Conservation (phyloP, 1,140 invertebrate genomes). For the Apolygus lucorum region DNA sequence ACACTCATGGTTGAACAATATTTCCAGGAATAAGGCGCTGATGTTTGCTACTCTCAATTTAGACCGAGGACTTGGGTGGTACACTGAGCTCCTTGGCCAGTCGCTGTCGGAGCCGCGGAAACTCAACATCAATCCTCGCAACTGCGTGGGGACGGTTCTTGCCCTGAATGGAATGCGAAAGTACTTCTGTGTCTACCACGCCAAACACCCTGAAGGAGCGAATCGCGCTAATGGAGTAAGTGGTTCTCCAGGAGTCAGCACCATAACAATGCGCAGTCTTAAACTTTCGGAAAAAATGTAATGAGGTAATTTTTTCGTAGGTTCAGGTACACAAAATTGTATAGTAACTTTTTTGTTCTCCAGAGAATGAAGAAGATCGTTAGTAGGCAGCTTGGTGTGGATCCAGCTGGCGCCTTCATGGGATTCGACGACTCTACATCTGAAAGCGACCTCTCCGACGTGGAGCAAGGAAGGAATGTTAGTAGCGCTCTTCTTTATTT, state of each 20-base stretch:
- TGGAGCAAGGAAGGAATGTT: constrained; percentile 42
- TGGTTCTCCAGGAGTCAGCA: no score
- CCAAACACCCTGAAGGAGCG: constrained; percentile 62
- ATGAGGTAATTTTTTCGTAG: no score
- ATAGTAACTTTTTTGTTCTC: constrained; percentile 28
- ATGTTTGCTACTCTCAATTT: constrained; percentile 88
- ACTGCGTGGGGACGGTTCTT: constrained; percentile 94
- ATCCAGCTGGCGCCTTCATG: constrained; percentile 61
- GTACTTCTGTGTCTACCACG: constrained; percentile 98
- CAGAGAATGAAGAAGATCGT: constrained; percentile 53
- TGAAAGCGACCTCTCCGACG: constrained; percentile 53
- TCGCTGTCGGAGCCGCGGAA: constrained; percentile 70
- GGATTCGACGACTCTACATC: constrained; percentile 61
- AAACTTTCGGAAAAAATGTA: neutral
- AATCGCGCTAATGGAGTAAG: constrained; percentile 2
- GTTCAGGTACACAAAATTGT: no score
- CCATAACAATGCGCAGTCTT: no score
- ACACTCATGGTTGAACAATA: neutral
- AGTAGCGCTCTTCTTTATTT: no score
- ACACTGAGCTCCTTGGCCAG: constrained; percentile 75
- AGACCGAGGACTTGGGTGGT: constrained; percentile 82
- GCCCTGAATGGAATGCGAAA: constrained; percentile 91
- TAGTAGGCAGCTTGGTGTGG: constrained; percentile 49
- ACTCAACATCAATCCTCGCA: constrained; percentile 87
- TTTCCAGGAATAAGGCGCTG: constrained; percentile 73